Conservation (phyloP, 2,113 vertebrate genomes). For the Prunella fulvescens region DNA sequence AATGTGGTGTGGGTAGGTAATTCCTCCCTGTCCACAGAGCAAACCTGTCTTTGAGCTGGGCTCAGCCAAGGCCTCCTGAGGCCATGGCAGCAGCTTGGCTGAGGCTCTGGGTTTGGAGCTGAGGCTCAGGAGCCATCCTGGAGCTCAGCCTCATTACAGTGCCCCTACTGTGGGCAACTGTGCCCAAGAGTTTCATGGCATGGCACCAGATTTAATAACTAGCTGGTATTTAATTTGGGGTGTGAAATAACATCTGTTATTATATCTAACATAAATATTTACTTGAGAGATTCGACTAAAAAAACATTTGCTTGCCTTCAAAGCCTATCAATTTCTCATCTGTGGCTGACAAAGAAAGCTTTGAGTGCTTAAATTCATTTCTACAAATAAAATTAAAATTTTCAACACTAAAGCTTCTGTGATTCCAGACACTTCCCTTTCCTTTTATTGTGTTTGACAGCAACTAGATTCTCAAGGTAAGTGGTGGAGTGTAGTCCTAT, state of each 20-base stretch:
- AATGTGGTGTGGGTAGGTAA: accelerated
- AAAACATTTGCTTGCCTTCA: slow-evolving; percentile 62
- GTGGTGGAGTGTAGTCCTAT: slow-evolving; percentile 56
- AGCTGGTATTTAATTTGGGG: slow-evolving; percentile 20
- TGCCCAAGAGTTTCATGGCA: neutral
- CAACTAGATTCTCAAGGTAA: slow-evolving; percentile 58
- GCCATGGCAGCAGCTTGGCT: neutral
- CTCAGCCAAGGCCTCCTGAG: neutral
- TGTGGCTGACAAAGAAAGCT: slow-evolving; percentile 70
- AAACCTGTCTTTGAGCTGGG: neutral
- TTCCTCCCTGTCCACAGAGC: neutral
- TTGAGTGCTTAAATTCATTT: slow-evolving; percentile 72
- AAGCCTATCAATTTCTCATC: slow-evolving; percentile 70
- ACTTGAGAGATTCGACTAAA: slow-evolving; percentile 53
- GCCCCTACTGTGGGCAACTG: neutral
- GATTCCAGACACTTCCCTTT: slow-evolving; percentile 62
- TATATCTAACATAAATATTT: slow-evolving; percentile 60
- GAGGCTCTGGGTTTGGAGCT: neutral
- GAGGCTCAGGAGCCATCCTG: neutral
- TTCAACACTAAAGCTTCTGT: slow-evolving; percentile 76
- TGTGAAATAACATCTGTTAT: slow-evolving; percentile 28
- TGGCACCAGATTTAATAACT: slow-evolving; percentile 19
- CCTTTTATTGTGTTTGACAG: slow-evolving; percentile 76
- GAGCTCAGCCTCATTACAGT: neutral
- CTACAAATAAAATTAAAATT: slow-evolving; percentile 75